Evolutionary conservation across 2,113 vertebrate genomes (phyloP).

Genomic region (Sinocyclocheilus grahami): DNA sequence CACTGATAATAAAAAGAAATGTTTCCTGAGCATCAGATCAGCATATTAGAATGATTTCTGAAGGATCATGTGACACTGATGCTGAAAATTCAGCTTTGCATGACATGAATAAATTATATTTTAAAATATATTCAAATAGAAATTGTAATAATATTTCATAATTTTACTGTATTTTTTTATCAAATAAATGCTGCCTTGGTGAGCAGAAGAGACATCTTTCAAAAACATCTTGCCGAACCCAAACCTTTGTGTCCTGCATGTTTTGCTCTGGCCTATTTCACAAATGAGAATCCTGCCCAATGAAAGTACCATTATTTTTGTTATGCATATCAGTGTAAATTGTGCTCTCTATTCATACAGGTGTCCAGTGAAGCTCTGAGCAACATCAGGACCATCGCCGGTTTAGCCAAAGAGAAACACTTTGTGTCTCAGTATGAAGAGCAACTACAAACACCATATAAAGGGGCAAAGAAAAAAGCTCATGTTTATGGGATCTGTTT

Average conservation of each 20-base stretch:
- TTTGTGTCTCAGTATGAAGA: constrained; percentile 74
- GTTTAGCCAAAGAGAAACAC: constrained; percentile 72
- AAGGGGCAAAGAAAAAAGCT: constrained; percentile 72
- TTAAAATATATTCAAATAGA: no score
- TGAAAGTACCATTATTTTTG: background rate
- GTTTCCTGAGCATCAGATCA: no score
- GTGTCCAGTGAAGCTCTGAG: constrained; percentile 77
- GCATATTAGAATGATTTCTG: no score
- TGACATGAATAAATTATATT: no score
- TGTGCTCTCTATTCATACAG: constrained; percentile 55
- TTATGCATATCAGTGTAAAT: background rate
- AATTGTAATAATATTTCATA: no score
- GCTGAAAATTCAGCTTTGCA: no score
- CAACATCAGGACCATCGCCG: constrained; percentile 80
- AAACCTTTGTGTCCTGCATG: background rate
- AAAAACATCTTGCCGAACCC: no score
- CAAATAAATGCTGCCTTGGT: no score
- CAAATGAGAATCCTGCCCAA: background rate
- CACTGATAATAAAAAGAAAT: no score
- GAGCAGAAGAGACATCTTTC: no score
- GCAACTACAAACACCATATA: constrained; percentile 69
- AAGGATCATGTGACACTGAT: no score
- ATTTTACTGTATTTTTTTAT: no score
- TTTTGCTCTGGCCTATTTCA: background rate
- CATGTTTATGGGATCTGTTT: constrained; percentile 75